Base-by-base conservation (phyloP, 1,140 invertebrate species). In the Ips typographus region DNA sequence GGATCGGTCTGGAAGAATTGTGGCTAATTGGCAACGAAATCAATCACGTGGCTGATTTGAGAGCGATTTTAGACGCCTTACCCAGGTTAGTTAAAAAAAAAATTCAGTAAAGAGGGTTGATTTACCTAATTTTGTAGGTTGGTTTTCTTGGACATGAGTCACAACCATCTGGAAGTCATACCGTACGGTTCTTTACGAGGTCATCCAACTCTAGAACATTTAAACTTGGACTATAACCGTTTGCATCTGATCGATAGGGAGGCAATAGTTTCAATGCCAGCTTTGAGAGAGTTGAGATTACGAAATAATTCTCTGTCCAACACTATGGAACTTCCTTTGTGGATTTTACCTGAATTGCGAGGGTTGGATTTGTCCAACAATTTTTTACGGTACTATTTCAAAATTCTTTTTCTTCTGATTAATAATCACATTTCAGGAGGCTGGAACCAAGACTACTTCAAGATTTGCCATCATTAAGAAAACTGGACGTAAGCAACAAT, bases 321-420 rank as follows among this genome's bases (percentile, higher is more conserved):
- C 72, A 57, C 42, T 3, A 74, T 76, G 40, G 72, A 83, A 42
- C 72, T 84, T 6, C 90, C 91, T 1, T 89, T 91, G 75, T 94
- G 91, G 91, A 90, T 93, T 82, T 80, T 94, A 7, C 92, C 91
- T 1, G 85, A 88, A 4, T 81, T 94, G 2, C 93, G 93, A 81
- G 91, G 92, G 0, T 80, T 96, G 53, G 93, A 95, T 82, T 79
- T 95, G 40, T 90, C 91, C 0, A 83, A 84, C 47, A 95, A 95
- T 76, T 88, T 88, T 65, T 90, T 70, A 22, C 56, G 68, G 67
- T 68, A 65, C 22, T 22, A 22, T 22, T 22, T 22, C 22, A 22
- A 22, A 22, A 22, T 22, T 47, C 37, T 40, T 41, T 42, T 1
- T 40, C 40, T 43, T 22, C 4, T 40, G 37, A 4, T 59, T n/a